These are phyloP conservation scores for Drosophila willistoni DNA, from an alignment of 1,140 invertebrate genomes.

Conservation along the genomic window DNA sequence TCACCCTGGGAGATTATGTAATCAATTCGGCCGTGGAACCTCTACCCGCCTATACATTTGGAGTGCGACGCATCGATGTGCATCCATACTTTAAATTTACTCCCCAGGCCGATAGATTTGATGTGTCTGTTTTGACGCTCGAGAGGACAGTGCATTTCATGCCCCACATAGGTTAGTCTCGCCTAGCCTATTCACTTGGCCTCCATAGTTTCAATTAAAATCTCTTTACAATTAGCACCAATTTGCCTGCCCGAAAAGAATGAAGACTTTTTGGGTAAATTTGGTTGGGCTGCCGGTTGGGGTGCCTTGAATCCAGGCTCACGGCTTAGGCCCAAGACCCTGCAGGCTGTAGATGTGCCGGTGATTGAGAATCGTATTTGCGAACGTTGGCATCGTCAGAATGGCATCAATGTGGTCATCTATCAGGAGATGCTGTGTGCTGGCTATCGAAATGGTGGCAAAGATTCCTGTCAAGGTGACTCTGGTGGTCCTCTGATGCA, in stretches of 20 bases:
- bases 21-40: constrained; percentile 96
- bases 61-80: constrained; percentile 93
- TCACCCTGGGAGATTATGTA: constrained; percentile 96
- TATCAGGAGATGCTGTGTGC: constrained; percentile 99
- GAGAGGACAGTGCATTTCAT: constrained; percentile 94
- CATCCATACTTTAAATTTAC: constrained; percentile 98
- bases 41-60: constrained; percentile 94
- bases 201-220: background rate
- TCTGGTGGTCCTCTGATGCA: constrained; percentile 95
- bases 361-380: constrained; percentile 94
- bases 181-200: background rate
- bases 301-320: constrained; percentile 95
- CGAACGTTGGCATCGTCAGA: constrained; percentile 91
- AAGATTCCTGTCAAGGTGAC: constrained; percentile 90
- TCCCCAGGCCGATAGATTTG: constrained; percentile 94
- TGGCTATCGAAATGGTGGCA: constrained; percentile 95
- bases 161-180: constrained; percentile 90
- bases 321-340: constrained; percentile 92
- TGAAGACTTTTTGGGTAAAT: constrained; percentile 94
- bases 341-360: constrained; percentile 96
- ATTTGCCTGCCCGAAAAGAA: constrained; percentile 96
- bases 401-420: constrained; percentile 95
- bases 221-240: constrained; percentile 85
- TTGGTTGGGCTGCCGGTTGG: constrained; percentile 97
- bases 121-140: constrained; percentile 94